phyloP scores from a whole-genome alignment of 2,888 invertebrate genomes.

The Stratiomys singularior region DNA sequence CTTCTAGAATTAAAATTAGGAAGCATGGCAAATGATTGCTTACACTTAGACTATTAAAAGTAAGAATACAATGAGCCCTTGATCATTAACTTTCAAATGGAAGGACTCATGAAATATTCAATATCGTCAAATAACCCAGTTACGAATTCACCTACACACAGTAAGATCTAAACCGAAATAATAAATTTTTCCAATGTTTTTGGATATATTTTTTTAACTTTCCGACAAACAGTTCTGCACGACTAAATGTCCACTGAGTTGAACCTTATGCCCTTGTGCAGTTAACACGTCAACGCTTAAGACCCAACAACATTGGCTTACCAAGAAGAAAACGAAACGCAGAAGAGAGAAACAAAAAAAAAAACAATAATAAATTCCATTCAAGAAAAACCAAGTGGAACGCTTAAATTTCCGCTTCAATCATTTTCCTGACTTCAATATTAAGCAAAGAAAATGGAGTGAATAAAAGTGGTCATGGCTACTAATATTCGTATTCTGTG shows the following conservation, averaged over 20 bases:
- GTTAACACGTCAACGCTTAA: background rate
- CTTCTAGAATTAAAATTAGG: too few species aligned
- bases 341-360: background rate
- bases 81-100: too few species aligned
- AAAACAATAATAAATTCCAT: background rate
- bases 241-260: background rate
- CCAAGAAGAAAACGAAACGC: background rate
- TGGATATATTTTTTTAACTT: too few species aligned
- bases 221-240: background rate
- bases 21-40: too few species aligned
- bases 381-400: background rate
- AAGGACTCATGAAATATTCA: too few species aligned
- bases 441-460: background rate
- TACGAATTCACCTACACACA: too few species aligned
- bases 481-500: background rate
- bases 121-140: too few species aligned
- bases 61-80: too few species aligned
- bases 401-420: background rate
- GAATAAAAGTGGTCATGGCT: background rate
- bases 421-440: background rate
- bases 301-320: background rate
- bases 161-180: too few species aligned
- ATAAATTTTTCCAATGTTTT: too few species aligned
- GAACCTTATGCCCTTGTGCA: background rate
- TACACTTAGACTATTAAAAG: too few species aligned